These are phyloP conservation scores for Agrotis puta DNA, from an alignment of 2,888 invertebrate genomes.

Conservation along the genomic window DNA sequence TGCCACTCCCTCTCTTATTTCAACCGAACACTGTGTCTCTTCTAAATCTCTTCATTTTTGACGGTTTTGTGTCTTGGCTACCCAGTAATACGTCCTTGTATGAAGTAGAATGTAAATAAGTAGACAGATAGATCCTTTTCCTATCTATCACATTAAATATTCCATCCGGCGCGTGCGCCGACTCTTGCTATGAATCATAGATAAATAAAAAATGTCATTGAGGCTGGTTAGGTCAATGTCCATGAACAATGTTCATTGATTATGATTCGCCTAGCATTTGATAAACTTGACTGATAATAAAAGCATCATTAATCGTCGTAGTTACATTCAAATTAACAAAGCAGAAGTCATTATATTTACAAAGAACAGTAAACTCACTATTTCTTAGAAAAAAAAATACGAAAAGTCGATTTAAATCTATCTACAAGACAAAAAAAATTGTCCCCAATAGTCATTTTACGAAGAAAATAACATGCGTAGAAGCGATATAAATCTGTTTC, in stretches of 20 bases:
- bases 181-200: constrained; percentile 22
- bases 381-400: constrained; percentile 30
- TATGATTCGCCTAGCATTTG: neutral
- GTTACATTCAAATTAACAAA: neutral
- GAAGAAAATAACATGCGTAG: constrained; percentile 45
- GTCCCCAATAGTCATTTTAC: constrained; percentile 29
- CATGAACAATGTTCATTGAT: constrained; percentile 3
- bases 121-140: constrained; percentile 5
- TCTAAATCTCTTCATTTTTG: too few relatives aligned
- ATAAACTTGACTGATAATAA: constrained; percentile 15
- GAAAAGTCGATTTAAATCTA: constrained; percentile 17
- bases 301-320: neutral
- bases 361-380: constrained; percentile 24
- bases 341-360: constrained; percentile 3
- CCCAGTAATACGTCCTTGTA: too few relatives aligned
- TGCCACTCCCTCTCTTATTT: too few relatives aligned
- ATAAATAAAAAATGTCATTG: neutral
- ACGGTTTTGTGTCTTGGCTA: too few relatives aligned
- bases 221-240: constrained; percentile 13
- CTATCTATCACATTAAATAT: constrained; percentile 8
- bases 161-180: constrained; percentile 22
- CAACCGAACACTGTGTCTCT: too few relatives aligned
- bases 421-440: constrained; percentile 1
- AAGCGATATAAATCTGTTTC: constrained; percentile 15
- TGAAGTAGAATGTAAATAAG: constrained; percentile 2